Evolutionary conservation across 1,140 invertebrate species (phyloP).

Genomic region (Aphis craccivora): DNA sequence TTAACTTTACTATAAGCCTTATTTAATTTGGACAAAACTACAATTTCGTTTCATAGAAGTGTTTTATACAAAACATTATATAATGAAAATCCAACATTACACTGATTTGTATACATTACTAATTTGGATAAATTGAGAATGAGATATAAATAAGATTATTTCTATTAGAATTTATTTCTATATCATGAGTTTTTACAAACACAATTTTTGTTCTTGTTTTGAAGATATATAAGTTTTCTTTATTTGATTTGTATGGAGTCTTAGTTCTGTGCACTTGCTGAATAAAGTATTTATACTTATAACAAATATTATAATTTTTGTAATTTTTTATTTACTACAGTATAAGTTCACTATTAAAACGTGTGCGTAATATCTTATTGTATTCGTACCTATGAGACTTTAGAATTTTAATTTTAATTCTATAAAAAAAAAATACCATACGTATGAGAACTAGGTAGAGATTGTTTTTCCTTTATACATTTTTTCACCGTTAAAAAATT

Average conservation of each 20-base stretch:
- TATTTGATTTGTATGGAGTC: neutral
- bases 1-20: neutral
- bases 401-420: neutral
- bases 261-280: neutral
- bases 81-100: neutral
- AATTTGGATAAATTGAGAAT: neutral
- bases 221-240: neutral
- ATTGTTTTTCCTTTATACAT: slow-evolving; percentile 26
- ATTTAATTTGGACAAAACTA: neutral
- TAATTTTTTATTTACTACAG: neutral
- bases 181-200: neutral
- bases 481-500: slow-evolving; percentile 50
- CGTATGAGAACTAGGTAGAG: slow-evolving; percentile 1
- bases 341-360: neutral
- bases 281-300: neutral
- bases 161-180: no score
- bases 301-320: neutral
- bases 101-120: neutral
- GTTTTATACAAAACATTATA: neutral
- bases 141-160: neutral
- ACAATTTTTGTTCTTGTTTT: neutral
- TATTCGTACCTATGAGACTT: neutral
- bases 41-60: neutral
- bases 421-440: neutral
- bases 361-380: neutral